phyloP scores from a whole-genome alignment of 2,888 invertebrate genomes.

The Chymomyza amoena region DNA sequence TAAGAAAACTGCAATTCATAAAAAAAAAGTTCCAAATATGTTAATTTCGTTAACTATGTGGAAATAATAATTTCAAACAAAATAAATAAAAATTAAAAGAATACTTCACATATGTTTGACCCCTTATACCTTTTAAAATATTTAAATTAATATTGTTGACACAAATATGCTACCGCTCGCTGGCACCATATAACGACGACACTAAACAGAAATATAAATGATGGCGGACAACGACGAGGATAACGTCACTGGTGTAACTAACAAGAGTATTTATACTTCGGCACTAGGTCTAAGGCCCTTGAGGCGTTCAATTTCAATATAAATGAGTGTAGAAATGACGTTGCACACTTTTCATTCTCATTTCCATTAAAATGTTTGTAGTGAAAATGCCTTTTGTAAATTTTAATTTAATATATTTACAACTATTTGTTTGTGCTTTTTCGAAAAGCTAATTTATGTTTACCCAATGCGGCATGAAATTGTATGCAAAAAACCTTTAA shows the following conservation, averaged over 20 bases:
- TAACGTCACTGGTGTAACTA: not conserved
- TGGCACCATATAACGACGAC: no score
- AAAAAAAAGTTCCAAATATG: no score
- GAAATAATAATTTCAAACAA: no score
- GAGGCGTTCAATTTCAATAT: slow-evolving; percentile 9
- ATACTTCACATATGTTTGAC: no score
- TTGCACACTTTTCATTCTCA: slow-evolving; percentile 44
- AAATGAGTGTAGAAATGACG: slow-evolving; percentile 11
- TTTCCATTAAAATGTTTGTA: slow-evolving; percentile 54
- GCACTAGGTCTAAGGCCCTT: not conserved
- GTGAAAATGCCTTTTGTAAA: slow-evolving; percentile 60
- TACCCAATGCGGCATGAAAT: slow-evolving; percentile 71
- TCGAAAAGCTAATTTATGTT: slow-evolving; percentile 69
- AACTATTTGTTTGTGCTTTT: slow-evolving; percentile 17
- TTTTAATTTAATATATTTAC: slow-evolving; percentile 63
- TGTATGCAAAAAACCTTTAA: slow-evolving; percentile 68
- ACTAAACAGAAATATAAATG: no score
- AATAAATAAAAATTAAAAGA: no score
- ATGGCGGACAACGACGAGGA: no score
- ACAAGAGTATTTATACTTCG: not conserved
- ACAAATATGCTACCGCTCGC: no score
- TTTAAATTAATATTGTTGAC: no score
- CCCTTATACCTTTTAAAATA: no score
- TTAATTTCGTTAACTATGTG: no score
- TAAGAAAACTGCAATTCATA: no score